Percentiles rank a stretch among this genome's conserved stretches.
Evolutionary conservation across 2,113 vertebrate genomes (phyloP).

Genomic region (Tyrannus savana): DNA sequence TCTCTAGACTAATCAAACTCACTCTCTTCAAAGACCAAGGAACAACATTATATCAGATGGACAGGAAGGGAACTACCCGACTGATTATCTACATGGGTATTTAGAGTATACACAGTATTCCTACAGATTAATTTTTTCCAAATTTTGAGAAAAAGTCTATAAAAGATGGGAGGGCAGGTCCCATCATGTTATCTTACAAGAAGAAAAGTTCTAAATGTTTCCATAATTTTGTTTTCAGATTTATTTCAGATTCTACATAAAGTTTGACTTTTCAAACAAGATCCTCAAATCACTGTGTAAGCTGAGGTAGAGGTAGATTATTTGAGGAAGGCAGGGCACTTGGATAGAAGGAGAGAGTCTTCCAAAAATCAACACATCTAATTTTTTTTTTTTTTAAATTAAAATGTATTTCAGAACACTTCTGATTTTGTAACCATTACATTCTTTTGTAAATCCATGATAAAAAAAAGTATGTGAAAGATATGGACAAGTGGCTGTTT

Average conservation of each 20-base stretch:
- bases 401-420: not conserved
- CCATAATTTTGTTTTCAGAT: not conserved
- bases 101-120: not conserved
- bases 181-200: not conserved
- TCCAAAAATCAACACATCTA: not conserved
- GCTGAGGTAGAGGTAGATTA: not conserved
- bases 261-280: not conserved
- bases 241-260: not conserved
- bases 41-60: not conserved
- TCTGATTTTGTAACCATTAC: not conserved
- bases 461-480: not conserved
- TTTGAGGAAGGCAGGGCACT: not conserved
- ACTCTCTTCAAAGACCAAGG: not conserved
- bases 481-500: constrained; percentile 13
- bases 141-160: not conserved
- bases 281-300: not conserved
- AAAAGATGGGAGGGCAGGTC: not conserved
- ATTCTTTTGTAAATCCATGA: not conserved
- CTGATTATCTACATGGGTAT: not conserved
- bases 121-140: not conserved
- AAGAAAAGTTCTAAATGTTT: not conserved
- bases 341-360: not conserved
- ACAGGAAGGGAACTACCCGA: not conserved
- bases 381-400: not conserved
- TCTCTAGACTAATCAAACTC: not conserved